Percentiles rank a stretch among this genome's conserved stretches.
phyloP scores from a whole-genome alignment of 2,888 invertebrate species.

The Orgyia antiqua region DNA sequence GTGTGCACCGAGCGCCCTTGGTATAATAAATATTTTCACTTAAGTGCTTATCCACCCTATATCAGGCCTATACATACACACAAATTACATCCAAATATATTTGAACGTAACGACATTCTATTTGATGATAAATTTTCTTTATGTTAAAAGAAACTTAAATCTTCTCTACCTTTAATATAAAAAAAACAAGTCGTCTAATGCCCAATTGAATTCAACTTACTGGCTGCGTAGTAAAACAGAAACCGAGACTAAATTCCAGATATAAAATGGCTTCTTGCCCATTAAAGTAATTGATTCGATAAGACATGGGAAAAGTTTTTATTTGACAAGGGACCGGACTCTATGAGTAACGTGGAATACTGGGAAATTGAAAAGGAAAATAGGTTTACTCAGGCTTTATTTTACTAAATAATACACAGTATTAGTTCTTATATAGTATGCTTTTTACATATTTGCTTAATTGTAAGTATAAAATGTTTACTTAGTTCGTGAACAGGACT shows the following conservation, averaged over 20 bases:
- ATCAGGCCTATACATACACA: conserved; percentile 4
- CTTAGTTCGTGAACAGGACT: too few species aligned
- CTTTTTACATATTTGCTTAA: too few species aligned
- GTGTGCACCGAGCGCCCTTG: conserved; percentile 38
- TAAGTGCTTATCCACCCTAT: conserved; percentile 11
- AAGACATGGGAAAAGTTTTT: conserved; percentile 68
- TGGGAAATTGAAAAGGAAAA: conserved; percentile 57
- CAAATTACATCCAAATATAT: conserved; percentile 2
- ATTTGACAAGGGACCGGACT: conserved; percentile 67
- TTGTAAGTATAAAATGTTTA: too few species aligned
- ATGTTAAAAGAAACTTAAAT: conserved; percentile 6
- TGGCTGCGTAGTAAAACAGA: conserved; percentile 25
- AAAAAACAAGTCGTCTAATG: conserved; percentile 15
- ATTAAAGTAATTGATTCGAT: conserved; percentile 71
- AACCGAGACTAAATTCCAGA: conserved; percentile 37
- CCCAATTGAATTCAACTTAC: conserved; percentile 18
- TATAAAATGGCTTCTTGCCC: conserved; percentile 49
- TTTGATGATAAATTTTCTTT: conserved; percentile 9
- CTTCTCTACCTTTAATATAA: conserved; percentile 10
- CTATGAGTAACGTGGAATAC: conserved; percentile 57
- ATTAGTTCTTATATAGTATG: too few species aligned
- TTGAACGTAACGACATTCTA: conserved; percentile 1
- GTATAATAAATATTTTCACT: conserved; percentile 20
- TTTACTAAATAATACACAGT: conserved; percentile 42
- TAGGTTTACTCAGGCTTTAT: conserved; percentile 49